A percentile compares a stretch with the other conserved stretches of the same genome.
These are phyloP conservation scores for Gopherus flavomarginatus DNA, from an alignment of 2,113 vertebrate species.

Conservation along the genomic window DNA sequence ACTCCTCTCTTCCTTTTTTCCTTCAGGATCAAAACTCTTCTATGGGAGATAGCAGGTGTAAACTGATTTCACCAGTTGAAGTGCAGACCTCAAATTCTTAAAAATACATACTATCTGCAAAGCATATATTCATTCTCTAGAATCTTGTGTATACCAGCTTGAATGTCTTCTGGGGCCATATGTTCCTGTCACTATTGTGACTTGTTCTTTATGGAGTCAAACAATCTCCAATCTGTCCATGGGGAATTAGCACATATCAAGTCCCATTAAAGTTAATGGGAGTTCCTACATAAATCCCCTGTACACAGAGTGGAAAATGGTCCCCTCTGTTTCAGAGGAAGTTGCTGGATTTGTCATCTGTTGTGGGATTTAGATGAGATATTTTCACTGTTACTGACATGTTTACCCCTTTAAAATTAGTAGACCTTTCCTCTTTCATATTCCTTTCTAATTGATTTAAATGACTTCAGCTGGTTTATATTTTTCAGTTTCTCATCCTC, in stretches of 20 bases:
- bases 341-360: not conserved
- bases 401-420: not conserved
- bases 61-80: not conserved
- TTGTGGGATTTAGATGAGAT: not conserved
- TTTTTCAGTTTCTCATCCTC: not conserved
- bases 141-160: not conserved
- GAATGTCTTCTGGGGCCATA: not conserved
- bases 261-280: not conserved
- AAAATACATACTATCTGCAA: not conserved
- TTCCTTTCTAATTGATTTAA: slow-evolving; percentile 9
- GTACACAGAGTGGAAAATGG: not conserved
- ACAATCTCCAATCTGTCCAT: not conserved
- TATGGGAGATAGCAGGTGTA: not conserved
- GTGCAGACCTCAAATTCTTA: not conserved
- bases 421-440: not conserved
- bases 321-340: not conserved
- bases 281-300: not conserved
- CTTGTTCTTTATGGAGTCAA: not conserved
- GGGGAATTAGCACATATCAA: not conserved
- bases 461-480: not conserved
- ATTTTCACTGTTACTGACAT: not conserved
- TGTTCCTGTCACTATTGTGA: not conserved
- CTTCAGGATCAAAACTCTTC: not conserved
- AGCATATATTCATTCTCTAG: not conserved
- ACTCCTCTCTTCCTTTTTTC: not conserved